These are phyloP conservation scores for Penaeus vannamei DNA, from an alignment of 1,140 invertebrate genomes.

Conservation along the genomic window DNA sequence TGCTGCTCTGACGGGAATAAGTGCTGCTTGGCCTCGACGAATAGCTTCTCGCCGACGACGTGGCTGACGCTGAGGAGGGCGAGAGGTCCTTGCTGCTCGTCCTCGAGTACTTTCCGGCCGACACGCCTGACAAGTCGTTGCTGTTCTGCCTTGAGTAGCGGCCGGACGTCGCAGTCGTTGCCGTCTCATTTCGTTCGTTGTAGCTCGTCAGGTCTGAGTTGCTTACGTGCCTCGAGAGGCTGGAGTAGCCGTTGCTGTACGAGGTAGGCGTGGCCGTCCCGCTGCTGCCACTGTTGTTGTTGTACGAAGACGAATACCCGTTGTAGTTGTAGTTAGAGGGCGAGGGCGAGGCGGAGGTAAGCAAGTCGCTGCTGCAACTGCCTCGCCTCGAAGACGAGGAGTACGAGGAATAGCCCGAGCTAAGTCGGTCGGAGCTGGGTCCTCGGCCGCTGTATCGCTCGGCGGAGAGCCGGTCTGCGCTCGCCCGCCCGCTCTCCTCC, in stretches of 20 bases:
- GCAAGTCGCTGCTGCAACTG: constrained; percentile 24
- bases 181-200: too few species aligned
- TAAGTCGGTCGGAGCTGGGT: constrained; percentile 24
- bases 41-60: too few species aligned
- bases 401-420: constrained; percentile 22
- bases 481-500: constrained; percentile 13
- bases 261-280: neutral
- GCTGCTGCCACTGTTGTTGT: neutral
- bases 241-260: constrained; percentile 5
- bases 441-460: neutral
- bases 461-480: neutral
- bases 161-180: neutral
- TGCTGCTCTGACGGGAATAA: constrained; percentile 29
- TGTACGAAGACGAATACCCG: constrained; percentile 13
- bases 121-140: neutral
- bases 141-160: neutral
- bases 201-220: neutral
- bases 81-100: too few species aligned
- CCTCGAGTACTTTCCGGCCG: too few species aligned
- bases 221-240: neutral
- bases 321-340: constrained; percentile 2
- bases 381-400: constrained; percentile 39
- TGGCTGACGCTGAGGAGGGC: too few species aligned
- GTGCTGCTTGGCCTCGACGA: neutral
- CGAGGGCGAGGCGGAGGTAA: neutral